Evolutionary conservation across 2,888 invertebrate genomes (phyloP), one percentile per base, ranked within the genome.

Genomic region (Harpalus rubripes): DNA sequence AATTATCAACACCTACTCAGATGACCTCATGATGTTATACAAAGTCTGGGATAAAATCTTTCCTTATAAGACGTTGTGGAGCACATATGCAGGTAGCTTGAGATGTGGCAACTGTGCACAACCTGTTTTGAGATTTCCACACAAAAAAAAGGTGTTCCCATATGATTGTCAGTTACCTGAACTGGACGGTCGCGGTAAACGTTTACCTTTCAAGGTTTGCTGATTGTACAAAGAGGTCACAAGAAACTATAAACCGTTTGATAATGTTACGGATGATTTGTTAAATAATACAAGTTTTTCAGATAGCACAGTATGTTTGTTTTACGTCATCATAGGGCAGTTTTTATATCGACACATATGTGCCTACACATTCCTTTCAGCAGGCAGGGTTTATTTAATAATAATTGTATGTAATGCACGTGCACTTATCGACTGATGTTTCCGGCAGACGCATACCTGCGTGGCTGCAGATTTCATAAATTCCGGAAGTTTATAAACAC

Each of bases 401-500:
- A 74, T 74, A 74, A 74, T 79, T 16, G 59, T 39, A 79, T 59
- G 59, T 16, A 16, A 3, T 79, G 56, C 26, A 59, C 56, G 44
- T 56, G 56, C 12, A 58, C 32, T 15, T 26, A 44, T 18, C 72
- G 44, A 44, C 22, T 8, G 72, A 74, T 41, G 52, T 15, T 44
- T 74, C 72, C 72, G 72, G 72, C 44, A 74, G 44, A 18, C 59
- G 32, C 22, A 78, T 78, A 78, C 78, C 78, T 78, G 80, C 59
- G 7, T 12, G n/a, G 61, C 44, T 26, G 8, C 81, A 16, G 72
- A 81, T 81, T 81, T 81, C 68, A 68, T 81, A 72, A 72, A 81
- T 81, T 81, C 72, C 81, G 81, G 81, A 81, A 81, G 81, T 81
- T 81, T 81, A 81, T 39, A 72, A 81, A 81, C 58, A 72, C 81